Evolutionary conservation across 2,888 invertebrate species (phyloP).

Genomic region (Brachylomia viminalis): DNA sequence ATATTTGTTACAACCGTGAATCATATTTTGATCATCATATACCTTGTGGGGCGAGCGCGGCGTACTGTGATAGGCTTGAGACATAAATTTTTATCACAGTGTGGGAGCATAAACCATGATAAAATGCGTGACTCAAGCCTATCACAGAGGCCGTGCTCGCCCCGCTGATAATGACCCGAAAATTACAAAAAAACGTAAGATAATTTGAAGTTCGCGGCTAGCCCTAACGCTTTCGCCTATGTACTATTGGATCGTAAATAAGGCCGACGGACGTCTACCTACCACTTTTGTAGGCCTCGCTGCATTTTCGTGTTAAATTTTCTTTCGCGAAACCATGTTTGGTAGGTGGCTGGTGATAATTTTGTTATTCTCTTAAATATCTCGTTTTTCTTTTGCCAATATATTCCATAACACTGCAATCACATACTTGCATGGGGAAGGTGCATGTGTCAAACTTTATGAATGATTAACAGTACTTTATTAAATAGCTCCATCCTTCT

Average conservation of each 20-base stretch:
- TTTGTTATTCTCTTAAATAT: background rate
- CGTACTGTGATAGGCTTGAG: too few species aligned
- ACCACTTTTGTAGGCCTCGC: background rate
- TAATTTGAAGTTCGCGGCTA: too few species aligned
- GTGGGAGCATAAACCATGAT: too few species aligned
- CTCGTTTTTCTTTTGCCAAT: slow-evolving; percentile 35
- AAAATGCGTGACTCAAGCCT: too few species aligned
- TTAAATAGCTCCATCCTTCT: background rate
- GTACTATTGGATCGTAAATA: background rate
- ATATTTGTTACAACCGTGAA: too few species aligned
- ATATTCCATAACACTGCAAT: slow-evolving; percentile 69
- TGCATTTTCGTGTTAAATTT: background rate
- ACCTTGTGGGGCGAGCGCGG: too few species aligned
- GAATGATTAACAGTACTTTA: slow-evolving; percentile 45
- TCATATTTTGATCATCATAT: too few species aligned
- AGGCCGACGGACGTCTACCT: background rate
- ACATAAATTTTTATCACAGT: too few species aligned
- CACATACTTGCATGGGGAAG: slow-evolving; percentile 53
- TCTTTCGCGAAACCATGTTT: background rate
- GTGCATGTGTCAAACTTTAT: slow-evolving; percentile 50
- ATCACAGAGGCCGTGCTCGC: too few species aligned
- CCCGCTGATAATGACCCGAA: too few species aligned
- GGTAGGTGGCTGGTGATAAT: background rate
- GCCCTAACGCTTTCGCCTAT: too few species aligned
- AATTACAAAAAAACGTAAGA: too few species aligned